Evolutionary conservation across 1,140 invertebrate species (phyloP).

Genomic region (Whitmania pigra): DNA sequence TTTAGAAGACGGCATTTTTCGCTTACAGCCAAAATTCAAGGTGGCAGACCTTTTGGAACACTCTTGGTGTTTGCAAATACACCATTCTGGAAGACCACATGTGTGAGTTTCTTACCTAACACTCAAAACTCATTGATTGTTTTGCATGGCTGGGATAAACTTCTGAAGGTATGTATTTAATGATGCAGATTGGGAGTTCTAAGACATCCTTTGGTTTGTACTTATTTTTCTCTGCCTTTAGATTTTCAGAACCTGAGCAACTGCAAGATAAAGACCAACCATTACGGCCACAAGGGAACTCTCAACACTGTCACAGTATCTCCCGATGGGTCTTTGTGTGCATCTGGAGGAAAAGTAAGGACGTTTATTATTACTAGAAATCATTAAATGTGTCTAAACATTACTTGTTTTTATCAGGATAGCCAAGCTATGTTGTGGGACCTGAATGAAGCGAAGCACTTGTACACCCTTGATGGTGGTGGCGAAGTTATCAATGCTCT

Average conservation of each 20-base stretch:
- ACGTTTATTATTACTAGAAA: background rate
- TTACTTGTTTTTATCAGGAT: conserved; percentile 51
- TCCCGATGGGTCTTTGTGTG: conserved; percentile 96
- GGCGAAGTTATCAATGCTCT: conserved; percentile 87
- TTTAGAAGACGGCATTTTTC: no score
- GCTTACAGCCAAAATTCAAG: conserved; percentile 95
- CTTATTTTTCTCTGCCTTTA: conserved; percentile 34
- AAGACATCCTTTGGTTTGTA: no score
- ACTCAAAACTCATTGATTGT: conserved; percentile 97
- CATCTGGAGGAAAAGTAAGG: conserved; percentile 84
- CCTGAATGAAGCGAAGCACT: conserved; percentile 95
- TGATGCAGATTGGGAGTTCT: no score
- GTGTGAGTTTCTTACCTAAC: conserved; percentile 95
- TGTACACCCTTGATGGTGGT: conserved; percentile 95
- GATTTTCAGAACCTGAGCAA: conserved; percentile 99
- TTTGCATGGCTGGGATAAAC: conserved; percentile 93
- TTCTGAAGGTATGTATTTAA: conserved; percentile 65
- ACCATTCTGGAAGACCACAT: conserved; percentile 97
- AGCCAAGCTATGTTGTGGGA: conserved; percentile 97
- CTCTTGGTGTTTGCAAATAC: conserved; percentile 97
- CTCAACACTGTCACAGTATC: conserved; percentile 97
- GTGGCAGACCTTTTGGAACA: conserved; percentile 99
- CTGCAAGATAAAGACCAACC: conserved; percentile 97
- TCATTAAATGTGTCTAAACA: background rate
- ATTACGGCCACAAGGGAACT: conserved; percentile 89